Conservation (phyloP, 1,140 invertebrate species). For the Pinna nobilis region DNA sequence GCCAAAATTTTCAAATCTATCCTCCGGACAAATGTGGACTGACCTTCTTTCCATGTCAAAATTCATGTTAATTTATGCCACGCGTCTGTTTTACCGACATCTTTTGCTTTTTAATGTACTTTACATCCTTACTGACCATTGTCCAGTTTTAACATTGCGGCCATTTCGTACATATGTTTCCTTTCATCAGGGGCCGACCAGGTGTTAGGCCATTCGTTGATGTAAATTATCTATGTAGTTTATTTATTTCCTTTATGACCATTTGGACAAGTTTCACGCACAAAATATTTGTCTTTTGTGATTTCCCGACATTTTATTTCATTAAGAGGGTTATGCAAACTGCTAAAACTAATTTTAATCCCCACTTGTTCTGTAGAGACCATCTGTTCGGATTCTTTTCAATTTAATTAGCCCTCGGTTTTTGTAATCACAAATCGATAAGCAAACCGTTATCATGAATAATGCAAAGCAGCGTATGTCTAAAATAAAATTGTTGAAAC, state of each 20-base stretch:
- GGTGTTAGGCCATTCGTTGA: neutral
- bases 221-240: neutral
- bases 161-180: neutral
- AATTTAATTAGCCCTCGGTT: constrained; percentile 21
- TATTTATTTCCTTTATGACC: neutral
- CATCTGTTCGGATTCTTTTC: constrained; percentile 14
- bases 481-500: constrained; percentile 17
- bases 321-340: constrained; percentile 24
- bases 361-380: constrained; percentile 2
- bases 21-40: constrained; percentile 11
- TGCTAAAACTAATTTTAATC: constrained; percentile 22
- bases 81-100: constrained; percentile 6
- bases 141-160: neutral
- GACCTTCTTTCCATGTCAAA: constrained; percentile 12
- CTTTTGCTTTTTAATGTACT: constrained; percentile 18
- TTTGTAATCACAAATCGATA: constrained; percentile 23
- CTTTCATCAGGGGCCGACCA: too few species aligned
- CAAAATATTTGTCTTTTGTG: neutral
- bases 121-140: neutral
- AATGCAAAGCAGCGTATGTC: constrained; percentile 18
- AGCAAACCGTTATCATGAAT: constrained; percentile 20
- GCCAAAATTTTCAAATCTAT: constrained; percentile 23
- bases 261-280: neutral
- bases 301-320: constrained; percentile 8
- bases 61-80: constrained; percentile 19